A percentile compares a stretch with the other conserved stretches of the same genome.
These are phyloP conservation scores for Embiotoca jacksoni DNA, from an alignment of 2,113 vertebrate genomes.

Conservation along the genomic window DNA sequence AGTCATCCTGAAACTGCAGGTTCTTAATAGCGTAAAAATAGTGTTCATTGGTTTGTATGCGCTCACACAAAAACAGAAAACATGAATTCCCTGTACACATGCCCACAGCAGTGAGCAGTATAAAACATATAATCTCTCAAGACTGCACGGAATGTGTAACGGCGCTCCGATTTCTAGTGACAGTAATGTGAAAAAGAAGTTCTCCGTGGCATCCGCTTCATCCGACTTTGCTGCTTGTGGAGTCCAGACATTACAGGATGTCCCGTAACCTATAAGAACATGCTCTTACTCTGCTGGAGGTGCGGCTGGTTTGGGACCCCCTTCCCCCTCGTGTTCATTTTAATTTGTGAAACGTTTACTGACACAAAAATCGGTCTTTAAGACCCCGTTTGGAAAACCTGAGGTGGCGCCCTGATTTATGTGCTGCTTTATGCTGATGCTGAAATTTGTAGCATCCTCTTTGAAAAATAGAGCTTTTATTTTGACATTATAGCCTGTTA, in stretches of 20 bases:
- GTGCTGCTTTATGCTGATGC: not conserved
- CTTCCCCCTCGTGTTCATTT: not conserved
- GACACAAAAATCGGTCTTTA: not conserved
- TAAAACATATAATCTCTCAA: no score
- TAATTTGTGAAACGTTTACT: not conserved
- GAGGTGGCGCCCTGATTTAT: not conserved
- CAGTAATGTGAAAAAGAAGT: not conserved
- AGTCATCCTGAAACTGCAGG: not conserved
- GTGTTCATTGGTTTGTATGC: no score
- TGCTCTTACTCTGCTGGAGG: not conserved
- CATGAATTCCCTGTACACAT: no score
- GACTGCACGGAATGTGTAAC: not conserved
- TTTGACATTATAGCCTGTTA: constrained; percentile 19
- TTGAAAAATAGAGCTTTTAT: constrained; percentile 20
- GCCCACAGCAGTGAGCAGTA: no score
- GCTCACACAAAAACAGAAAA: no score
- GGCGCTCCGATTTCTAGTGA: not conserved
- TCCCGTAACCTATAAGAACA: not conserved
- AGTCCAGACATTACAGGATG: not conserved
- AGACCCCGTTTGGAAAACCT: not conserved
- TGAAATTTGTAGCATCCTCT: constrained; percentile 1
- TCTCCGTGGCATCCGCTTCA: not conserved
- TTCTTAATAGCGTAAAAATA: no score
- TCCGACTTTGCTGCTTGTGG: not conserved
- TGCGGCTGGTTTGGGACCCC: not conserved